Base-by-base conservation (phyloP, 2,888 invertebrate genomes). In the Zelleria hepariella region DNA sequence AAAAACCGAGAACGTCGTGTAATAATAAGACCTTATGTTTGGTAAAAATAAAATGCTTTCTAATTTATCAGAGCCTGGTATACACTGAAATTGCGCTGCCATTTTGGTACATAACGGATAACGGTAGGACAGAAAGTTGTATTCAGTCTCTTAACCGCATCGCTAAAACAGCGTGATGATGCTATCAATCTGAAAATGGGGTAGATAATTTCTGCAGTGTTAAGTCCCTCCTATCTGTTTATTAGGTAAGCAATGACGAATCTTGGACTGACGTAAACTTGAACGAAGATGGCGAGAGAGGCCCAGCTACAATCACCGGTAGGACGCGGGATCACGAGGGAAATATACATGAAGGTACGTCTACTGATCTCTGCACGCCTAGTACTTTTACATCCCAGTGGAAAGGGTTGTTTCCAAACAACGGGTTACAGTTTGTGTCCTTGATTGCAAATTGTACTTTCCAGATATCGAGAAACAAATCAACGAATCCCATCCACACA, bases 251-350 rank as follows among this genome's bases (percentile, higher is more conserved):
- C 64, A 93, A 93, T 66, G 96, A 96, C 71, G 96, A 96, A 71
- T 96, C 95, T 57, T 97, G 97, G 97, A 96, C 96, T 1, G 96
- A 97, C 73, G 96, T 97, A 49, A 97, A 96, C 78, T 86, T 97
- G 57, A 96, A 97, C 73, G 96, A 97, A 75, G 96, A 96, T 62
- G 87, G 91, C 73, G 73, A 93, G 86, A 71, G 93, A 84, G 87
- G 87, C 0, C 86, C 86, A 0, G 84, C 86, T 57, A 86, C 86
- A 21, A 86, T 86, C 64, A 83, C 86, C 0, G 91, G 91, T 56
- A 80, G 91, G 60, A 82, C 90, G 6, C 80, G 93, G 53, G 94
- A 94, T 70, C 92, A 91, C 67, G 94, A 94, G 67, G 94, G 94
- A 20, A 94, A 94, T 59, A 73, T 86, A 60, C 84, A 85, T 60